phyloP scores from a whole-genome alignment of 2,797 vertebrate genomes.

The Corythornis leucogaster region DNA sequence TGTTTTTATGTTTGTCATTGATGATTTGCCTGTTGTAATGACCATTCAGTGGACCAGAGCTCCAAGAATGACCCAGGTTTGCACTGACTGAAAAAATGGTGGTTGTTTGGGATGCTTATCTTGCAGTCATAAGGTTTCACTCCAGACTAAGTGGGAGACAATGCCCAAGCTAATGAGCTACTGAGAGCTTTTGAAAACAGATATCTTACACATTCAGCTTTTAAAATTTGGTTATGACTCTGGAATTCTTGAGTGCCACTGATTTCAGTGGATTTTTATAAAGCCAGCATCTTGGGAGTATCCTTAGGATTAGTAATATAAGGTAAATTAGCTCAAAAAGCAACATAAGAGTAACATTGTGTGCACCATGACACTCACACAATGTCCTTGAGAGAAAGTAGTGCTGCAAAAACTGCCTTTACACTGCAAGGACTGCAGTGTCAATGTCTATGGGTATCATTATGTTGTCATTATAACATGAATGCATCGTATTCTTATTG shows the following conservation, averaged over 20 bases:
- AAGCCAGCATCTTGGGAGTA: neutral
- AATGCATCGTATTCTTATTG: neutral
- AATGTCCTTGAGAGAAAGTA: neutral
- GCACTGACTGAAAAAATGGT: neutral
- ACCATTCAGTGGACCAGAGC: neutral
- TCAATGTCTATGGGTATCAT: neutral
- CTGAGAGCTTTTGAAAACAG: neutral
- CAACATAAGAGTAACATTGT: neutral
- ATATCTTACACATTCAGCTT: neutral
- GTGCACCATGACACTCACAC: neutral
- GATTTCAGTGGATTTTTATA: neutral
- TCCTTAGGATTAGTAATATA: neutral
- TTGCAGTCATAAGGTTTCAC: neutral
- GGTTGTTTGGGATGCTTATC: constrained; percentile 8
- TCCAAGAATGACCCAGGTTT: neutral
- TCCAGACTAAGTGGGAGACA: neutral
- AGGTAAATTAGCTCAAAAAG: neutral
- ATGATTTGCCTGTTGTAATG: neutral
- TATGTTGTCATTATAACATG: neutral
- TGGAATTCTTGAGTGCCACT: neutral
- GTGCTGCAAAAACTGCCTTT: neutral
- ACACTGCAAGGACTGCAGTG: too few relatives aligned
- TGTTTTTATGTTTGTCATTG: neutral
- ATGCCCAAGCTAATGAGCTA: neutral
- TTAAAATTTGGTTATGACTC: neutral